Base-by-base conservation (phyloP, 2,797 vertebrate species). In the Calcarius lapponicus region DNA sequence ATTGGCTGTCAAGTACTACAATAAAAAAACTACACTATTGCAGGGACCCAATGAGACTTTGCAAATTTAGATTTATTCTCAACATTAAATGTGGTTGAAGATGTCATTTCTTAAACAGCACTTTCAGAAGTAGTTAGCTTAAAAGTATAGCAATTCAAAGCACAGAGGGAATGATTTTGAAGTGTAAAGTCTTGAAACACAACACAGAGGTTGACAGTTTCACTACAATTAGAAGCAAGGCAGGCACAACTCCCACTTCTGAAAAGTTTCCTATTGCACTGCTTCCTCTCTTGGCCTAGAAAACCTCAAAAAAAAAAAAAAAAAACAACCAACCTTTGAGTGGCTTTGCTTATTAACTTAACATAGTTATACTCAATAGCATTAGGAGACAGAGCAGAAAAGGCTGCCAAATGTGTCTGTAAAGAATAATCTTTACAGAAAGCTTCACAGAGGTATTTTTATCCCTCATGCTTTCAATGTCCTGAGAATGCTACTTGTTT, bases 61-160 rank as follows among this genome's bases (percentile, higher is more conserved):
- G 95, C 83, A 97, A 96, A 97, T 97, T 95, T 92, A 96, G 96
- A 95, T 96, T 96, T 95, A 93, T 95, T 97, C 94, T 91, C 78
- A 95, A 88, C 4, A 14, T 97, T 96, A 97, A 97, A 97, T 95
- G 94, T 95, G 96, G 95, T 97, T 97, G 96, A 96, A 97, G 95
- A 97, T 98, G 97, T 97, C 96, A 97, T 88, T 95, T 97, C 97
- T 98, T 95, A 97, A 98, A 95, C 96, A 94, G 94, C 95, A 91
- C 96, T 98, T 98, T 97, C 95, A 97, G 97, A 97, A 96, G 97
- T 91, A 97, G 97, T 98, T 98, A 97, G 94, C 96, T 97, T 97
- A 95, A 98, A 97, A 98, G 96, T 97, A 60, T 67, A 96, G 97
- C 96, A 97, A 97, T 98, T 98, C 97, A 96, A 93, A 97, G 93